phyloP scores from a whole-genome alignment of 1,140 invertebrate species.

The Nomia melanderi region DNA sequence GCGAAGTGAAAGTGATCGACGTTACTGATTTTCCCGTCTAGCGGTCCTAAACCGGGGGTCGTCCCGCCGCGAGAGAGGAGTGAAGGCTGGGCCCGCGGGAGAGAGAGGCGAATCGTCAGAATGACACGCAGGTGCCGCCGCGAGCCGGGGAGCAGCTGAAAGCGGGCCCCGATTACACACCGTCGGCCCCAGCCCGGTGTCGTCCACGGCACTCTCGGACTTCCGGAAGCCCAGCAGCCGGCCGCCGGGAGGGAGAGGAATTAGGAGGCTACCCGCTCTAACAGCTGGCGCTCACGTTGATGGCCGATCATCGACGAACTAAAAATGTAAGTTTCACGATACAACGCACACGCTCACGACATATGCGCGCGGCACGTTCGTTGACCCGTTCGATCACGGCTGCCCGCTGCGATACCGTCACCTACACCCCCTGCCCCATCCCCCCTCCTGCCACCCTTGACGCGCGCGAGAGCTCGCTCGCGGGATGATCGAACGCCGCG shows the following conservation, averaged over 20 bases:
- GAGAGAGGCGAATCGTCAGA: no score
- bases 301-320: constrained; percentile 79
- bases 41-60: constrained; percentile 22
- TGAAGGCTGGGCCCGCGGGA: no score
- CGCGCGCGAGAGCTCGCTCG: background rate
- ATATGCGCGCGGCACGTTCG: background rate
- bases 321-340: constrained; percentile 77
- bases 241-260: constrained; percentile 15
- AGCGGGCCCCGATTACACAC: background rate
- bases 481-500: background rate
- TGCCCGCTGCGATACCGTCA: no score
- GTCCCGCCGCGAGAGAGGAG: constrained; percentile 32
- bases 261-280: constrained; percentile 47
- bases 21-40: constrained; percentile 46
- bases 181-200: constrained; percentile 29
- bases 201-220: constrained; percentile 49
- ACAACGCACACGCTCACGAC: background rate
- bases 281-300: constrained; percentile 76
- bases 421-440: no score
- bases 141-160: constrained; percentile 51
- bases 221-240: no score
- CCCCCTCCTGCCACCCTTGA: no score
- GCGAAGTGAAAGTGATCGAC: constrained; percentile 62
- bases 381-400: background rate
- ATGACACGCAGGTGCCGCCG: constrained; percentile 57